Evolutionary conservation across 2,888 invertebrate genomes (phyloP).

Genomic region (Ennomos fuscantarius): DNA sequence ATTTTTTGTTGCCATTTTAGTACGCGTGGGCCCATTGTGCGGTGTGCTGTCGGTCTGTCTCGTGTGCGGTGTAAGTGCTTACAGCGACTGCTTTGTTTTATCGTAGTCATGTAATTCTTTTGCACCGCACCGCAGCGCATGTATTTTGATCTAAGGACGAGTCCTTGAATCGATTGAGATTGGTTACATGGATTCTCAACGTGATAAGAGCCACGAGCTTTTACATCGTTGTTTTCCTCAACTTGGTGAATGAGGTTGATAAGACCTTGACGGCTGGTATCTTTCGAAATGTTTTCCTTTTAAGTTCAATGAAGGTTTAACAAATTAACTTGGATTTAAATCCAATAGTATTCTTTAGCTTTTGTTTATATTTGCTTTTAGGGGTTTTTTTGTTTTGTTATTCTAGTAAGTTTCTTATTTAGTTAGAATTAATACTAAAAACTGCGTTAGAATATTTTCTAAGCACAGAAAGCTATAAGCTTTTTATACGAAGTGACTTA

Average conservation of each 20-base stretch:
- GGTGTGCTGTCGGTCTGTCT: slow-evolving; percentile 51
- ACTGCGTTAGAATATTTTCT: background rate
- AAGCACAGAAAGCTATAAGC: slow-evolving; percentile 42
- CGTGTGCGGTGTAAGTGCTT: slow-evolving; percentile 39
- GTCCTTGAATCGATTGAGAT: slow-evolving; percentile 64
- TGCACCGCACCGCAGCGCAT: slow-evolving; percentile 51
- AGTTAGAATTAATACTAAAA: slow-evolving; percentile 6
- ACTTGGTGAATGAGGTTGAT: slow-evolving; percentile 56
- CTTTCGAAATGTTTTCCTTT: slow-evolving; percentile 63
- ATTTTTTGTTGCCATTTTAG: slow-evolving; percentile 61
- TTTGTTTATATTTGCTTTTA: background rate
- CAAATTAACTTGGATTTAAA: slow-evolving; percentile 7
- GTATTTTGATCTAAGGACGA: slow-evolving; percentile 55
- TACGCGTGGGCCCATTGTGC: slow-evolving; percentile 53
- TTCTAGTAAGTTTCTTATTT: slow-evolving; percentile 35
- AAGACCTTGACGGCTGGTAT: slow-evolving; percentile 63
- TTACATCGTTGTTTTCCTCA: slow-evolving; percentile 59
- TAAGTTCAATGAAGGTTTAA: slow-evolving; percentile 51
- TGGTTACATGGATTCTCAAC: slow-evolving; percentile 51
- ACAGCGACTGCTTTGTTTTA: slow-evolving; percentile 63
- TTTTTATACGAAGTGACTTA: slow-evolving; percentile 64
- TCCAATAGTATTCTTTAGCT: background rate
- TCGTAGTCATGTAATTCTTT: slow-evolving; percentile 34
- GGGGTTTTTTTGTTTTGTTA: background rate
- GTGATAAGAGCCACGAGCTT: slow-evolving; percentile 49